These are phyloP conservation scores for Linhomoeus sp. DNA, from an alignment of 2,888 invertebrate species.

Conservation along the genomic window DNA sequence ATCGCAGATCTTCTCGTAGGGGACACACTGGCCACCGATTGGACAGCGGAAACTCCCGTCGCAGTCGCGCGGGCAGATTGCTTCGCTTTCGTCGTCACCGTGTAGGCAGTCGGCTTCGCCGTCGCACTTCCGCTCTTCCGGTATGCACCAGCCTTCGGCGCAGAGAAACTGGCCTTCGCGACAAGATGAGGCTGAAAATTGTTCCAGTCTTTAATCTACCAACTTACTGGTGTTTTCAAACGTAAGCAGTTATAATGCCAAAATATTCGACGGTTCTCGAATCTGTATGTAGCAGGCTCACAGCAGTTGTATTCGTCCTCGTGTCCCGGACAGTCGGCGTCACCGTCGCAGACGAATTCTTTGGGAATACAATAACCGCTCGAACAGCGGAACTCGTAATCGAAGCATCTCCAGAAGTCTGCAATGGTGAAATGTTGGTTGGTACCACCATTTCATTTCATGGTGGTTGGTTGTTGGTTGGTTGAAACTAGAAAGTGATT, in stretches of 20 bases:
- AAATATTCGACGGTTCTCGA: too few species aligned
- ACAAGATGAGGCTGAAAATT: not conserved
- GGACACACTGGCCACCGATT: conserved; percentile 5
- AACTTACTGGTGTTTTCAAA: not conserved
- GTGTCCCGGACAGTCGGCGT: conserved; percentile 73
- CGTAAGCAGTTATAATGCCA: not conserved
- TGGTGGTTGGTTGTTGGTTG: not conserved
- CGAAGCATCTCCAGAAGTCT: conserved; percentile 5
- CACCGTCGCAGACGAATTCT: conserved; percentile 74
- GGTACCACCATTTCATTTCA: not conserved
- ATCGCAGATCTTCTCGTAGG: conserved; percentile 34
- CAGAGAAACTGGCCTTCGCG: conserved; percentile 28
- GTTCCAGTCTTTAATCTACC: not conserved
- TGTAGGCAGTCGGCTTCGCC: conserved; percentile 16
- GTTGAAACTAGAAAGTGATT: too few species aligned
- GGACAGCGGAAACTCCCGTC: not conserved
- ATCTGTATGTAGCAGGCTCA: conserved; percentile 17
- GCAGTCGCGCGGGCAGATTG: conserved; percentile 9
- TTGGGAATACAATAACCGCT: conserved; percentile 68
- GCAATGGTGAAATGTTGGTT: not conserved
- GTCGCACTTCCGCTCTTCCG: conserved; percentile 29
- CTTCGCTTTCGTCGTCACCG: conserved; percentile 13
- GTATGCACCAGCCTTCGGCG: conserved; percentile 41
- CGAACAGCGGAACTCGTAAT: conserved; percentile 52
- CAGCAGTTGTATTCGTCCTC: conserved; percentile 66